Conservation (phyloP, 2,113 vertebrate genomes). For the Malurus cyaneus region DNA sequence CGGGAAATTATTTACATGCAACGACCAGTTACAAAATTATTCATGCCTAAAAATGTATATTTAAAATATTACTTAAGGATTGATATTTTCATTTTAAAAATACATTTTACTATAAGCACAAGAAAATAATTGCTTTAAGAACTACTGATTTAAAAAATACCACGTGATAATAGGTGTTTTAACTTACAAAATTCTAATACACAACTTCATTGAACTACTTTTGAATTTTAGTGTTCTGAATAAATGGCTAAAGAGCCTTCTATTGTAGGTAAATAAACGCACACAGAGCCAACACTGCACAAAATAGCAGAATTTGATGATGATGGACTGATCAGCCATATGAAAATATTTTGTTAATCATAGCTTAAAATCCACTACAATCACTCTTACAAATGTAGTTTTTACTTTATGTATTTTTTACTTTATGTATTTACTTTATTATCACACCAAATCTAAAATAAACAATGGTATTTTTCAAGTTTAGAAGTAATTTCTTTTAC, state of each 20-base stretch:
- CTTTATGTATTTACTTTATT: neutral
- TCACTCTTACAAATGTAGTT: neutral
- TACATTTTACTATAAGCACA: constrained; percentile 42
- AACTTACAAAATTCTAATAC: neutral
- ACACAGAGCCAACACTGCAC: constrained; percentile 37
- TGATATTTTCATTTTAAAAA: neutral
- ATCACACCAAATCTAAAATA: neutral
- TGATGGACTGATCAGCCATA: constrained; percentile 22
- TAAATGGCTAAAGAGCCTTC: neutral
- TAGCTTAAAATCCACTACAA: neutral
- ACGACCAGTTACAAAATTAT: constrained; percentile 58
- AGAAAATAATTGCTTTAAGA: constrained; percentile 48
- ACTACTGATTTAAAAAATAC: constrained; percentile 20
- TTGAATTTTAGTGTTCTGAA: neutral
- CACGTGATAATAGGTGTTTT: constrained; percentile 42
- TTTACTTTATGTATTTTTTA: no score
- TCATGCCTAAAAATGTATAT: neutral
- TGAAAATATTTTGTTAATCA: neutral
- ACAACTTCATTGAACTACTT: neutral
- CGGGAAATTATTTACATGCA: constrained; percentile 80
- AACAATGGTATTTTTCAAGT: neutral
- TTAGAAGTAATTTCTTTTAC: neutral
- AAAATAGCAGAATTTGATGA: constrained; percentile 54
- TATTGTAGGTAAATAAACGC: constrained; percentile 12
- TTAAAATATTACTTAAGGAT: neutral